phyloP scores from a whole-genome alignment of 2,888 invertebrate genomes.

The Lymantria monacha region DNA sequence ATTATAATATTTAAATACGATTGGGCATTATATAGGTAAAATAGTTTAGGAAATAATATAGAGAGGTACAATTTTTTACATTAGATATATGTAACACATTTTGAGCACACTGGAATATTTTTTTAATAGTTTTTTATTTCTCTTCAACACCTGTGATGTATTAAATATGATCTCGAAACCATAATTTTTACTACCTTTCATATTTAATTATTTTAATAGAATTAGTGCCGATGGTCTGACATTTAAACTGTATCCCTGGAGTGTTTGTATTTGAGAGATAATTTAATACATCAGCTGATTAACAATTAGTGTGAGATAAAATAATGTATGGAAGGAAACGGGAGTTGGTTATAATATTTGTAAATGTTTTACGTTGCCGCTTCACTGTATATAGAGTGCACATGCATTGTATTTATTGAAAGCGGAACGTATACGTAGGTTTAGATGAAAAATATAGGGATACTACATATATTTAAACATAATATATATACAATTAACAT shows the following conservation, averaged over 20 bases:
- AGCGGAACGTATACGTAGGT: constrained; percentile 37
- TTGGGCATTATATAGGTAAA: no score
- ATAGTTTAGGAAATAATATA: no score
- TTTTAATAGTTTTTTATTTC: constrained; percentile 42
- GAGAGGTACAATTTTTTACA: neutral
- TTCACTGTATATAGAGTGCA: constrained; percentile 70
- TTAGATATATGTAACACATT: constrained; percentile 7
- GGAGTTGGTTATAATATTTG: constrained; percentile 23
- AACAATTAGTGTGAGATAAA: constrained; percentile 21
- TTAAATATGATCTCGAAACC: constrained; percentile 85
- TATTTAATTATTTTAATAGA: constrained; percentile 72
- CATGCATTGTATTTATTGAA: constrained; percentile 58
- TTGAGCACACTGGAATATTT: constrained; percentile 35
- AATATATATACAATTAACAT: constrained; percentile 42
- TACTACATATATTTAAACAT: constrained; percentile 53
- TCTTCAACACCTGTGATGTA: constrained; percentile 86
- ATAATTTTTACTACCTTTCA: constrained; percentile 78
- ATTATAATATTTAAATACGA: no score
- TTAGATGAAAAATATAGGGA: constrained; percentile 53
- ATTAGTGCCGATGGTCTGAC: constrained; percentile 49
- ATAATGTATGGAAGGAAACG: constrained; percentile 19
- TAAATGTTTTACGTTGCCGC: constrained; percentile 31
- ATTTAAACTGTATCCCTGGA: constrained; percentile 56
- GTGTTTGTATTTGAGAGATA: constrained; percentile 62
- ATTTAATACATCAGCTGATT: constrained; percentile 77